Conservation (phyloP, 1,140 invertebrate species). For the Drepana arcuata region DNA sequence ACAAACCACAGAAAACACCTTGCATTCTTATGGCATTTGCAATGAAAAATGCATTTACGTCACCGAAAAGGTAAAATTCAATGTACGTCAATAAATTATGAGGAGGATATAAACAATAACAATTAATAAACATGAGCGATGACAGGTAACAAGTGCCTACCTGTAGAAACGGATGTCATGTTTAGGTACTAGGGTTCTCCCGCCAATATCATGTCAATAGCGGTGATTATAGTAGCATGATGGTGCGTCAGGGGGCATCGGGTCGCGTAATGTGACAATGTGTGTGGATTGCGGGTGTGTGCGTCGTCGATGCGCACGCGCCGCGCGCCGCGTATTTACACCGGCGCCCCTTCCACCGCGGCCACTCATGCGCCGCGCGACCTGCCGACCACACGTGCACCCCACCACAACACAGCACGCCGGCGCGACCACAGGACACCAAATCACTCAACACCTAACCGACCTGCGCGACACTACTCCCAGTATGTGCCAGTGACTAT, state of each 20-base stretch:
- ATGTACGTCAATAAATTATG: too few relatives aligned
- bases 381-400: constrained; percentile 57
- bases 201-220: constrained; percentile 20
- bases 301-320: constrained; percentile 53
- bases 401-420: constrained; percentile 33
- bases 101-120: too few relatives aligned
- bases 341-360: constrained; percentile 58
- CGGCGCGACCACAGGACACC: constrained; percentile 35
- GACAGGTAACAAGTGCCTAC: too few relatives aligned
- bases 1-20: too few relatives aligned
- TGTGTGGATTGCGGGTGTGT: constrained; percentile 31
- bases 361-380: constrained; percentile 64
- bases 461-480: constrained; percentile 20
- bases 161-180: too few relatives aligned
- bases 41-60: too few relatives aligned
- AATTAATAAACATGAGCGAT: too few relatives aligned
- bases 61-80: too few relatives aligned
- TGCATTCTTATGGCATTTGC: too few relatives aligned
- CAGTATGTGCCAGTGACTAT: constrained; percentile 56
- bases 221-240: constrained; percentile 16
- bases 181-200: constrained; percentile 16
- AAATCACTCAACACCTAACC: constrained; percentile 20
- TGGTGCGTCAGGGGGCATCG: constrained; percentile 9
- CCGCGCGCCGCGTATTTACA: constrained; percentile 55
- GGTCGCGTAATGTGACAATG: constrained; percentile 12